Evolutionary conservation across 2,113 vertebrate species (phyloP), one percentile per base, ranked within the genome.

Genomic region (Climacteris rufus): DNA sequence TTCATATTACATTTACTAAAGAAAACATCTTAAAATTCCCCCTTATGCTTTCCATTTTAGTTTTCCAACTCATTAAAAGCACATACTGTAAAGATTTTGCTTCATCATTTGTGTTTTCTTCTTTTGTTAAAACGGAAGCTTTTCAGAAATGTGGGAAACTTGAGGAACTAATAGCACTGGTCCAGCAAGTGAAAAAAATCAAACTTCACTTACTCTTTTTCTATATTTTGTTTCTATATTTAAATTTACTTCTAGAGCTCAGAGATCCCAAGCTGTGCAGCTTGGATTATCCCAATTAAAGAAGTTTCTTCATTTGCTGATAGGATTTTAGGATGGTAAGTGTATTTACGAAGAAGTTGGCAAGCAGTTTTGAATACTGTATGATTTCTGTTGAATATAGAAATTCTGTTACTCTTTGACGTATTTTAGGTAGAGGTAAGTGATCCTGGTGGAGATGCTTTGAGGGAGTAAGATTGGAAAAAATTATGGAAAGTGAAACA

Each of bases 11-110:
- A 12, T 17, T 65, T 45, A 53, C n/a, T 74, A 25, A 60, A 77
- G 23, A 83, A 86, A 72, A 42, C 4, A 1, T 39, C 8, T 19
- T 54, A 12, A 7, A 7, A 68, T 63, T 63, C 2, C 11, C 10
- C 5, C 1, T 6, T 27, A 5, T 0, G 0, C 80, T 40, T 78
- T 64, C 18, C 68, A 31, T 10, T 49, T n/a, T 39, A 60, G 33
- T 64, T 53, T 54, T 65, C 42, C 42, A 49, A 0, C 7, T 80
- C 31, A 35, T 53, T 9, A 60, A 28, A 66, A 75, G 35, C 24
- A 33, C 0, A 0, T 42, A 17, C 15, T 50, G 52, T 7, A 22
- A 90, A 78, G 9, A 52, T 50, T 50, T 50, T 68, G 7, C 24
- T 69, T 68, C 5, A 0, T 56, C 5, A 23, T 44, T 47, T 82